Evolutionary conservation across 2,888 invertebrate genomes (phyloP), one percentile per base, ranked within the genome.

Genomic region (Dysmachus trigonus): DNA sequence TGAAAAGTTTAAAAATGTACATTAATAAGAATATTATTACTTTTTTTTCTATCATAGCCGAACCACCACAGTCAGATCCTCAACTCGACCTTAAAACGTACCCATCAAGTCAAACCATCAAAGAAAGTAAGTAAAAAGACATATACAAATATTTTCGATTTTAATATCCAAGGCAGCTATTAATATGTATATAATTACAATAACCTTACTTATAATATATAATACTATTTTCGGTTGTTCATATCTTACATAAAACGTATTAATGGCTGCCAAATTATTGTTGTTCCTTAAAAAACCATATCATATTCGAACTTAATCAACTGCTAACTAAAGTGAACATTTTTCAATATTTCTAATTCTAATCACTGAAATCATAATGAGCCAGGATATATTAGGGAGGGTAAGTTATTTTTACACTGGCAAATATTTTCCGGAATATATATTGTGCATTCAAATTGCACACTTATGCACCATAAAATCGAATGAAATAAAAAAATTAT

Each of bases 81-180:
- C 93, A 94, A 31, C 91, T 97, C 88, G 93, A 95, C 85, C 92
- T 98, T 88, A 95, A 93, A 91, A 96, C 96, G 0, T 96, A 97
- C 90, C 97, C 97, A 0, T 92, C 93, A 35, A 94, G 94, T 38
- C 97, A 97, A 92, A 94, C 94, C 74, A 95, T 97, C 88, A 95
- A 96, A 94, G 95, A 96, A 94, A 96, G 97, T 97, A 93, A 96
- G 96, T 94, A 90, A 86, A 62, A 22, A 22, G 0, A 22, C 10
- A 62, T n/a, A n/a, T 15, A n/a, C 22, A 22, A 62, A 62, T 10
- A 3, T 22, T 10, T 62, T 22, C 62, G 1, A 5, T 18, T 22
- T 62, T 8, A 62, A 62, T 22, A 1, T 27, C 22, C 1, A 62
- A 27, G 27, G 62, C 62, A 62, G 62, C 62, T 22, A 62, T 27